Conservation (phyloP, 1,140 invertebrate species). For the Heterodera carotae region DNA sequence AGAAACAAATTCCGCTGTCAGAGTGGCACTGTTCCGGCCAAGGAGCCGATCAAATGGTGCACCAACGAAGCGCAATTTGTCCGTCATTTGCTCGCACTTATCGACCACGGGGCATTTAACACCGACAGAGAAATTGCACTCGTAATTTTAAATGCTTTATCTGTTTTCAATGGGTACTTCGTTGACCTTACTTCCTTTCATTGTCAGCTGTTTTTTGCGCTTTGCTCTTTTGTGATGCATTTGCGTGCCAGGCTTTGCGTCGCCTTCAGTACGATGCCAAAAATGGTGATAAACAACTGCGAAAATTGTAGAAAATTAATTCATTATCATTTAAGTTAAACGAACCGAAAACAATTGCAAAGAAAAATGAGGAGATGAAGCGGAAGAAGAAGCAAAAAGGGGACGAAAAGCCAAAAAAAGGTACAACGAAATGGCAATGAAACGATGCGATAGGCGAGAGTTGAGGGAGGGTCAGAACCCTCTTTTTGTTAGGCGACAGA, state of each 20-base stretch:
- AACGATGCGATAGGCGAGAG: too few species aligned
- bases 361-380: constrained; percentile 12
- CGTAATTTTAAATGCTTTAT: constrained; percentile 11
- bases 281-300: constrained; percentile 5
- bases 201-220: constrained; percentile 36
- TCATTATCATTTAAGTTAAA: background rate
- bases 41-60: constrained; percentile 8
- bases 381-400: background rate
- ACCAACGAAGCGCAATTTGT: background rate
- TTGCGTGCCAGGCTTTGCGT: constrained; percentile 27
- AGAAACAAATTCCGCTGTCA: constrained; percentile 10
- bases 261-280: constrained; percentile 43
- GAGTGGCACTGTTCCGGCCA: constrained; percentile 15
- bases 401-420: background rate
- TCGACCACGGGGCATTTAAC: background rate
- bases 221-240: constrained; percentile 35
- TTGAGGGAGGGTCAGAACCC: too few species aligned
- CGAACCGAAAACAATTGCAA: background rate
- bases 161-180: too few species aligned
- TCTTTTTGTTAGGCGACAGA: too few species aligned
- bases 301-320: background rate
- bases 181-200: constrained; percentile 22
- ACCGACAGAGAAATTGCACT: constrained; percentile 33
- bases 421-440: too few species aligned
- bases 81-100: background rate